These are phyloP conservation scores for Drosophila ercepeae DNA, from an alignment of 1,140 invertebrate genomes.

Conservation along the genomic window DNA sequence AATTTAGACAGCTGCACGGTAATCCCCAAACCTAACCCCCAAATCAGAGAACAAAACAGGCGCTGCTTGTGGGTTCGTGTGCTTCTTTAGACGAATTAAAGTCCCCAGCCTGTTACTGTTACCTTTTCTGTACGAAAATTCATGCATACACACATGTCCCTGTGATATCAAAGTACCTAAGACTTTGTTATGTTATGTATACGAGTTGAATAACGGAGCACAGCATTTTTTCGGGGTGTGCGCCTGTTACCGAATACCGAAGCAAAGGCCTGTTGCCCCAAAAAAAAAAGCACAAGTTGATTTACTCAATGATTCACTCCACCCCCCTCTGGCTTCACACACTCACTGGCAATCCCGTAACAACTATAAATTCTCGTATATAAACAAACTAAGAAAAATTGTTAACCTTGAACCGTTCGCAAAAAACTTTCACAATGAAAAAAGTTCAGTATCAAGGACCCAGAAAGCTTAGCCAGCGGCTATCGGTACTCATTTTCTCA, in stretches of 20 bases:
- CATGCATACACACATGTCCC: conserved; percentile 8
- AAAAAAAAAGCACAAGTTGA: conserved; percentile 30
- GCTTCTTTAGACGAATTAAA: conserved; percentile 61
- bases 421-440: conserved; percentile 82
- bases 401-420: conserved; percentile 71
- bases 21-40: conserved; percentile 6
- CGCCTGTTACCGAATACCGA: conserved; percentile 65
- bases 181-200: conserved; percentile 8
- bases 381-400: conserved; percentile 38
- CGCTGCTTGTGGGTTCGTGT: conserved; percentile 36
- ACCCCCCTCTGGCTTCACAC: conserved; percentile 3
- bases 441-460: conserved; percentile 80
- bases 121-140: conserved; percentile 12
- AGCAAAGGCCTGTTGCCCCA: conserved; percentile 26
- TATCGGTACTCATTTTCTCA: conserved; percentile 36
- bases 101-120: conserved; percentile 19
- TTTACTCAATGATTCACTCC: conserved; percentile 1
- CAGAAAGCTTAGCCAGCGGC: conserved; percentile 63
- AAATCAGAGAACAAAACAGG: conserved; percentile 7
- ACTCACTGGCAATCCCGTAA: too few species aligned
- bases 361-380: conserved; percentile 37
- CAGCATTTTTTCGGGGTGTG: conserved; percentile 40
- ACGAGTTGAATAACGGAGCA: conserved; percentile 23
- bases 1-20: conserved; percentile 37
- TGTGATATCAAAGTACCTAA: conserved; percentile 33